phyloP scores from a whole-genome alignment of 2,113 vertebrate species.

The Platycercus adscitus region DNA sequence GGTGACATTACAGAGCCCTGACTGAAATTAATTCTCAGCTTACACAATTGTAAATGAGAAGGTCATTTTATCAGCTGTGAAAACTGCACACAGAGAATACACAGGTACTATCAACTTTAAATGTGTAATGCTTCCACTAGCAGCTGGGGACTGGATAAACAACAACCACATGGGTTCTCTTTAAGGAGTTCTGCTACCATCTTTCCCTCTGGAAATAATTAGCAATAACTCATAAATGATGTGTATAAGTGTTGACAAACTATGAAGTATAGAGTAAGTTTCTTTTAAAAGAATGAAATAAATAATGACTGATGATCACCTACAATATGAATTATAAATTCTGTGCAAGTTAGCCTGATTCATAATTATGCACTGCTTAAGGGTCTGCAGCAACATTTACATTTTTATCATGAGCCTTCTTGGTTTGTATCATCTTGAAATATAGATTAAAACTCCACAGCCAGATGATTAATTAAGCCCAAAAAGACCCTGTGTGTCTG shows the following conservation, averaged over 20 bases:
- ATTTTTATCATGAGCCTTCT: slow-evolving; percentile 44
- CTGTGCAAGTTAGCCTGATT: slow-evolving; percentile 12
- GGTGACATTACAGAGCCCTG: not conserved
- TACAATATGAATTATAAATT: slow-evolving; percentile 39
- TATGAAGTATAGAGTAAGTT: not conserved
- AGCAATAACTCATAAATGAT: not conserved
- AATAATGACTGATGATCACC: slow-evolving; percentile 36
- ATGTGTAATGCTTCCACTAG: not conserved
- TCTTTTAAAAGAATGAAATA: not conserved
- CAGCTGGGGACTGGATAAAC: not conserved
- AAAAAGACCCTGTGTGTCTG: not conserved
- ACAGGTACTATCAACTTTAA: not conserved
- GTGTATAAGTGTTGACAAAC: slow-evolving; percentile 1
- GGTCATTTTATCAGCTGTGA: not conserved
- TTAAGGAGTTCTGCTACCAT: not conserved
- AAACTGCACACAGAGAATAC: not conserved
- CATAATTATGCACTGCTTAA: slow-evolving; percentile 30
- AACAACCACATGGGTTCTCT: not conserved
- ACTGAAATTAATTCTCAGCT: not conserved
- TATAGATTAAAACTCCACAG: slow-evolving; percentile 50
- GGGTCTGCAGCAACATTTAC: slow-evolving; percentile 33
- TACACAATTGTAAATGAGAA: not conserved
- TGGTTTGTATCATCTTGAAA: slow-evolving; percentile 52
- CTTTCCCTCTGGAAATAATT: slow-evolving; percentile 21
- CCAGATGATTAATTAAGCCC: slow-evolving; percentile 41